phyloP scores from a whole-genome alignment of 2,113 vertebrate species.

The Neofelis nebulosa region DNA sequence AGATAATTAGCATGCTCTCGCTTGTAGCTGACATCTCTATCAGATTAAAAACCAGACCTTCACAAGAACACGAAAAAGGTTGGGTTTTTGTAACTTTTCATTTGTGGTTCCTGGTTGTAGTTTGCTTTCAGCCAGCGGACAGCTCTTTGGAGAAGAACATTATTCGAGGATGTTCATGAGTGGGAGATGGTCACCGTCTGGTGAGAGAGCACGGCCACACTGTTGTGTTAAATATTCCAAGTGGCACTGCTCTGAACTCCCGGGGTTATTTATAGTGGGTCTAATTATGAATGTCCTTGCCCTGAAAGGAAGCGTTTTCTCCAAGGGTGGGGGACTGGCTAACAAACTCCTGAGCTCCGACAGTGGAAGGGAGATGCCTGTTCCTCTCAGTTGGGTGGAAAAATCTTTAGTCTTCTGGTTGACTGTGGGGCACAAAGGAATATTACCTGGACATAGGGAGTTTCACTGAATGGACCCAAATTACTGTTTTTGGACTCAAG shows the following conservation, averaged over 20 bases:
- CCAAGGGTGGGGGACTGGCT: neutral
- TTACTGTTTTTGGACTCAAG: neutral
- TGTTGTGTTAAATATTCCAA: neutral
- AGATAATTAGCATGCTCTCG: neutral
- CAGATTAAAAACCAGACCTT: neutral
- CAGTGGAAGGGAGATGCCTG: neutral
- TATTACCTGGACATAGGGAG: neutral
- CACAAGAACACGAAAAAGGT: neutral
- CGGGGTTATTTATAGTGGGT: conserved; percentile 25
- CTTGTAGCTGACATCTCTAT: neutral
- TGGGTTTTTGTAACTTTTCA: neutral
- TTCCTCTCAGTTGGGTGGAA: neutral
- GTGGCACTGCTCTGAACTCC: neutral
- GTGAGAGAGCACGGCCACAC: too few relatives aligned
- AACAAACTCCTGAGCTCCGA: neutral
- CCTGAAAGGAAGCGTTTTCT: neutral
- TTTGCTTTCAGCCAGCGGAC: neutral
- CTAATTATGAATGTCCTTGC: conserved; percentile 19
- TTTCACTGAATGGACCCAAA: neutral
- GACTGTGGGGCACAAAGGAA: too few relatives aligned
- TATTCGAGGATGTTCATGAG: neutral
- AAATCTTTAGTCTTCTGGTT: neutral
- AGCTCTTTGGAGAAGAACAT: neutral
- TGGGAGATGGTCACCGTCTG: neutral
- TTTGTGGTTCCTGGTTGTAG: too few relatives aligned